Evolutionary conservation across 2,797 vertebrate genomes (phyloP).

Genomic region (Danio aesculapii): DNA sequence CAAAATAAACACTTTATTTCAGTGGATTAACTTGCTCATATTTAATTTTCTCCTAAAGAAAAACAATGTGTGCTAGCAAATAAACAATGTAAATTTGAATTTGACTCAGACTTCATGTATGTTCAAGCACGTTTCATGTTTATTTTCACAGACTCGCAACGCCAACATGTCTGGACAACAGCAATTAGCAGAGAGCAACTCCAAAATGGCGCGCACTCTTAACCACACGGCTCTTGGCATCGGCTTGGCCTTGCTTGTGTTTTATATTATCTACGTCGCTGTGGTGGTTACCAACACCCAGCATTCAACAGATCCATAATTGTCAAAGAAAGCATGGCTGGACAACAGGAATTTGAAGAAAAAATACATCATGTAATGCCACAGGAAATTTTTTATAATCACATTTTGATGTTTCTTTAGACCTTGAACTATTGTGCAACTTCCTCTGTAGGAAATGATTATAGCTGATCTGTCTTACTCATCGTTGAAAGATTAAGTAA

Average conservation of each 20-base stretch:
- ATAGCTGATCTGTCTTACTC: background rate
- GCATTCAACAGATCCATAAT: background rate
- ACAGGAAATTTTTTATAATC: background rate
- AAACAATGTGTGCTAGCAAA: too few relatives aligned
- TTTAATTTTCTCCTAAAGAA: too few relatives aligned
- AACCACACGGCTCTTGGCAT: slow-evolving; percentile 45
- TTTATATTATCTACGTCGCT: background rate
- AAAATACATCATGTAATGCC: background rate
- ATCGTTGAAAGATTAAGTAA: background rate
- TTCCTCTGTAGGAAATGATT: background rate
- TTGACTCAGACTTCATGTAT: too few relatives aligned
- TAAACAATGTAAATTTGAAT: too few relatives aligned
- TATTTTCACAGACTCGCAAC: slow-evolving; percentile 51
- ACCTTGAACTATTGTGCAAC: background rate
- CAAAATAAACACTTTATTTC: too few relatives aligned
- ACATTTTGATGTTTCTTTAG: background rate
- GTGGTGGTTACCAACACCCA: background rate
- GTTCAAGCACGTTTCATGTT: background rate
- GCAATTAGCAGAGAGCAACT: slow-evolving; percentile 42
- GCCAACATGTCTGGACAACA: slow-evolving; percentile 51
- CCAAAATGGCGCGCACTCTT: slow-evolving; percentile 36
- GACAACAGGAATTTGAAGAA: background rate
- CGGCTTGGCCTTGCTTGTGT: background rate
- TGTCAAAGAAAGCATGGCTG: background rate
- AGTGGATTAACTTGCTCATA: too few relatives aligned